These are phyloP conservation scores for Clarias platycephalus DNA, from an alignment of 2,797 vertebrate species.

Conservation along the genomic window DNA sequence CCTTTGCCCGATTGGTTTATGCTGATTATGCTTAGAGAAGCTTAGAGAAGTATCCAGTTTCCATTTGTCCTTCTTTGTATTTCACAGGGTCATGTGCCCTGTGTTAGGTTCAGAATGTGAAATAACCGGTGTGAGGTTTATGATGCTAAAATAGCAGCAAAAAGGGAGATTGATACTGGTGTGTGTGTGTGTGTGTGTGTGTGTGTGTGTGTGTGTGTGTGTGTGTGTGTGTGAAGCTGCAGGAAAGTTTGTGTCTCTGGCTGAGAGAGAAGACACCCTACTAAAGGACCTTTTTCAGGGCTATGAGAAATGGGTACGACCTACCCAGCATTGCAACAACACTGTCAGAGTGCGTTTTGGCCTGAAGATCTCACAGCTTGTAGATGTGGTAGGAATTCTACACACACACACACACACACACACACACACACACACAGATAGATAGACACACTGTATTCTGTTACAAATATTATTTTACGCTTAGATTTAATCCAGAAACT, in stretches of 20 bases:
- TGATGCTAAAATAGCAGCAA: background rate
- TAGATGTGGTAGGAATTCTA: conserved; percentile 87
- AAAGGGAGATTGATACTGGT: conserved; percentile 13
- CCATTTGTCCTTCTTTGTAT: conserved; percentile 37
- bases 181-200: conserved; percentile 35
- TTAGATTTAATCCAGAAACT: background rate
- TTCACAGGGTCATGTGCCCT: background rate
- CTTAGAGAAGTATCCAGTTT: conserved; percentile 34
- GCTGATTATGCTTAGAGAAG: conserved; percentile 34
- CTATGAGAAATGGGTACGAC: conserved; percentile 95
- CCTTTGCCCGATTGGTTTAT: conserved; percentile 9
- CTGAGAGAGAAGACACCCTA: conserved; percentile 84
- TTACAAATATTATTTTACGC: background rate
- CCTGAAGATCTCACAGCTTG: conserved; percentile 94
- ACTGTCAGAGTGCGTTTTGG: conserved; percentile 90
- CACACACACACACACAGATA: background rate
- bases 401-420: conserved; percentile 2
- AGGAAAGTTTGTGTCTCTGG: conserved; percentile 77
- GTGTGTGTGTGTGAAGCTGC: conserved; percentile 58
- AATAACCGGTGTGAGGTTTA: background rate
- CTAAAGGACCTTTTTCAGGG: conserved; percentile 86
- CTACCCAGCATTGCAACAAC: conserved; percentile 84
- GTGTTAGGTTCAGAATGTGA: background rate
- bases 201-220: conserved; percentile 33
- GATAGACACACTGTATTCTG: background rate